A percentile compares a stretch with the other conserved stretches of the same genome.
Evolutionary conservation across 2,113 vertebrate genomes (phyloP).

Genomic region (Etheostoma spectabile): DNA sequence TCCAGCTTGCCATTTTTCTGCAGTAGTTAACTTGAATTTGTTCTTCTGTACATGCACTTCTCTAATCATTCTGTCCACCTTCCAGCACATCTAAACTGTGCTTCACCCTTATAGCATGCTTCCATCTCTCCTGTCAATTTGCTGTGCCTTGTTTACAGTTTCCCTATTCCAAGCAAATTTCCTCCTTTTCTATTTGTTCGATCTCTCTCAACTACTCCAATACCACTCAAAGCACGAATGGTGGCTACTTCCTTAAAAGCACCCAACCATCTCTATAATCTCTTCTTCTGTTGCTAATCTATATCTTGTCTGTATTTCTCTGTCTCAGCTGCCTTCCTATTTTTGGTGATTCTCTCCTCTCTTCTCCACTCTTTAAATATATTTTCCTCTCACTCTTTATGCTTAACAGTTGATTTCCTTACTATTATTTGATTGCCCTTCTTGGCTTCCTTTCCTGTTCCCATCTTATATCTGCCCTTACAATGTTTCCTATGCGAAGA

Average conservation of each 20-base stretch:
- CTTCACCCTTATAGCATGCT: background rate
- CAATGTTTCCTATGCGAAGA: background rate
- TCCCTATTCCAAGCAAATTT: background rate
- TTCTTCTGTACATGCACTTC: background rate
- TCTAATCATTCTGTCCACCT: conserved; percentile 25
- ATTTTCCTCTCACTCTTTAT: background rate
- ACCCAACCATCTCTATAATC: conserved; percentile 42
- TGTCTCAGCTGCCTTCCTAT: conserved; percentile 6
- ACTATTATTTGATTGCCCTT: background rate
- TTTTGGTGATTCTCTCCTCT: conserved; percentile 16
- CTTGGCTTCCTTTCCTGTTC: background rate
- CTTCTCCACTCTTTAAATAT: conserved; percentile 3
- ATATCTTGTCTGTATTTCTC: conserved; percentile 21
- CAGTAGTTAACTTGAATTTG: conserved; percentile 20
- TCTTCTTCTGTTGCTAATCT: conserved; percentile 33
- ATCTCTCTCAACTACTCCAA: conserved; percentile 33
- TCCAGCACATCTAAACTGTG: background rate
- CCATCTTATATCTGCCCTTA: background rate
- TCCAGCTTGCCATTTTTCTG: background rate
- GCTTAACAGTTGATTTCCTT: background rate
- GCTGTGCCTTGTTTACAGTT: background rate
- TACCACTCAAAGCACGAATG: conserved; percentile 30
- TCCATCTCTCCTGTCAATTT: conserved; percentile 5
- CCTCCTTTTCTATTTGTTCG: conserved; percentile 26
- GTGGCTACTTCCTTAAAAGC: conserved; percentile 24